Evolutionary conservation across 1,140 invertebrate genomes (phyloP).

Genomic region (Ctenoplectra terminalis): DNA sequence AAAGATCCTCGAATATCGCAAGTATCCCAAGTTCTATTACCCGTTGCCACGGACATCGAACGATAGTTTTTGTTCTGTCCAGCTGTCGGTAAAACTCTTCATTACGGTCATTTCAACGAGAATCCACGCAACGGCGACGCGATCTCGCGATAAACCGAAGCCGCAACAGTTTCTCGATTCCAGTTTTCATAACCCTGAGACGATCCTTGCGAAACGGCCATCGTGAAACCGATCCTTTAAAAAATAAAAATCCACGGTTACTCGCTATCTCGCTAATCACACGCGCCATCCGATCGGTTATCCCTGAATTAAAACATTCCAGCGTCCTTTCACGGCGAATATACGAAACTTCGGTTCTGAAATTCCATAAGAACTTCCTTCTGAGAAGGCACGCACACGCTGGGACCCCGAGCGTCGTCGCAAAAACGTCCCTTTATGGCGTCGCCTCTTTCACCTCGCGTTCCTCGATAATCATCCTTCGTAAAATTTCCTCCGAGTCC

Average conservation of each 20-base stretch:
- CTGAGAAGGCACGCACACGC: neutral
- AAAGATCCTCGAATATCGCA: neutral
- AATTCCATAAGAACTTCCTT: neutral
- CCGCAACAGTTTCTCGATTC: too few species aligned
- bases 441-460: slow-evolving; percentile 26
- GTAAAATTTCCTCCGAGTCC: neutral
- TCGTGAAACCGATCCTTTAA: too few species aligned
- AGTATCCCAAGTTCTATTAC: neutral
- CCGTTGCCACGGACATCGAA: neutral
- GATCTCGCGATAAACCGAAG: too few species aligned
- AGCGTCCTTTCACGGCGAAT: neutral
- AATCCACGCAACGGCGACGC: too few species aligned
- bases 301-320: slow-evolving; percentile 5
- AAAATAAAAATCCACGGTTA: too few species aligned
- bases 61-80: too few species aligned
- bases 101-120: too few species aligned
- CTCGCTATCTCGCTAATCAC: neutral
- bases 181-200: too few species aligned
- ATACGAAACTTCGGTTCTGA: slow-evolving; percentile 2
- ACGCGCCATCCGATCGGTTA: neutral
- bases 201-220: too few species aligned
- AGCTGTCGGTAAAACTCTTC: too few species aligned
- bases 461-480: slow-evolving; percentile 22
- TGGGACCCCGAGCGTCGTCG: neutral
- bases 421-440: slow-evolving; percentile 27